Conservation (phyloP, 1,140 invertebrate genomes). For the Eubasilissa regina region DNA sequence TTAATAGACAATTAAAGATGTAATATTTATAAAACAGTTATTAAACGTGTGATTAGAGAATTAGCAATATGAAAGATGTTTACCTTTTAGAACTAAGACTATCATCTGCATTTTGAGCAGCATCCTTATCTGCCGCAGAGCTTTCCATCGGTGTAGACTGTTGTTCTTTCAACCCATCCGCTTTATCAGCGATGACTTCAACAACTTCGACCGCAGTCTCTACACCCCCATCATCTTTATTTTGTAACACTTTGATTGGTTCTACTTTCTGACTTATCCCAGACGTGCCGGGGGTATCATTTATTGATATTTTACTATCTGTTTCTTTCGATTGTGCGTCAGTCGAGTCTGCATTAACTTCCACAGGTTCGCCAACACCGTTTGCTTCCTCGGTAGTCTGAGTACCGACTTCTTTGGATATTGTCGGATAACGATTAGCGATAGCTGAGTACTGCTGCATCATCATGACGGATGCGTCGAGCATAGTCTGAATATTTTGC, state of each 20-base stretch:
- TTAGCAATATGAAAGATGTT: not conserved
- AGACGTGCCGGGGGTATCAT: constrained; percentile 53
- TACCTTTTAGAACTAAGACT: constrained; percentile 39
- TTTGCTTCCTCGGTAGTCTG: constrained; percentile 66
- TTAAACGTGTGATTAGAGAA: no score
- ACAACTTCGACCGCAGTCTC: not conserved
- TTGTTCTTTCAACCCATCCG: not conserved
- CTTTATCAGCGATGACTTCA: not conserved
- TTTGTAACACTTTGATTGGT: not conserved
- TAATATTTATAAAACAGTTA: no score
- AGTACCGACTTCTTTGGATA: constrained; percentile 64
- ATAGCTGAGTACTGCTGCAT: constrained; percentile 91
- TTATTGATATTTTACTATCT: constrained; percentile 56
- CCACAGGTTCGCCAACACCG: not conserved
- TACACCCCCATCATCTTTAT: not conserved
- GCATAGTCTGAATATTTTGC: constrained; percentile 87
- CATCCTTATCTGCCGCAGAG: not conserved
- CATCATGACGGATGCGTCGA: constrained; percentile 90
- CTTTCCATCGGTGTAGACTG: not conserved
- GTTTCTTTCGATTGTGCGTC: not conserved
- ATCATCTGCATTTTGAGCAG: constrained; percentile 16
- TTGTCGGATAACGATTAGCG: constrained; percentile 66
- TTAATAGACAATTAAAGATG: no score
- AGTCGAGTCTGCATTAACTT: not conserved
- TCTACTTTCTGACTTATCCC: not conserved